Conservation (phyloP, 2,888 invertebrate species). For the Aethes cnicana region DNA sequence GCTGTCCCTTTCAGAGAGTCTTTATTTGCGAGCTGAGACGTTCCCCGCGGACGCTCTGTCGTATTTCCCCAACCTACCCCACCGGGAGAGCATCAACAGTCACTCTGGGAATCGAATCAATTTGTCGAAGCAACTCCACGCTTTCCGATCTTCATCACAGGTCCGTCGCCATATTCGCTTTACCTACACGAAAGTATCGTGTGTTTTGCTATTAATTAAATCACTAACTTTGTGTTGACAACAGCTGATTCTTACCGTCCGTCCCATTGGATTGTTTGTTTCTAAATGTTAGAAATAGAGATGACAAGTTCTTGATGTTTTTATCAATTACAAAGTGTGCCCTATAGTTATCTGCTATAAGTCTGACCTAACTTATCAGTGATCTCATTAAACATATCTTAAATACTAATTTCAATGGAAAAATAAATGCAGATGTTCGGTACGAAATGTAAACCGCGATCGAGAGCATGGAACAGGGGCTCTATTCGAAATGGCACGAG, state of each 20-base stretch:
- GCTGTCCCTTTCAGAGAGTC: conserved; percentile 1
- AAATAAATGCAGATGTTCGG: conserved; percentile 13
- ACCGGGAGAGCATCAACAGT: conserved; percentile 49
- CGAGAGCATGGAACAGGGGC: conserved; percentile 43
- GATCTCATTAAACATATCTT: not conserved
- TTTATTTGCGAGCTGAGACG: conserved; percentile 17
- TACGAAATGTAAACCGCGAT: conserved; percentile 55
- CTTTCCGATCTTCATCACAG: conserved; percentile 54
- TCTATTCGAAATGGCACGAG: too few relatives aligned
- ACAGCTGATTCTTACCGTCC: too few relatives aligned
- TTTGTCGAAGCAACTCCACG: conserved; percentile 66
- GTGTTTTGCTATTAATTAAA: not conserved
- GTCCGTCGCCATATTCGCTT: conserved; percentile 50
- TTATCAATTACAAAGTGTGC: not conserved
- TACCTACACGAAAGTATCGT: not conserved
- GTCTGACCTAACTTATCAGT: conserved; percentile 46
- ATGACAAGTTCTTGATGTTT: too few relatives aligned
- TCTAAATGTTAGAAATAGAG: too few relatives aligned
- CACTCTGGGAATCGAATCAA: conserved; percentile 69
- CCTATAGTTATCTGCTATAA: not conserved
- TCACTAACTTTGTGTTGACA: too few relatives aligned
- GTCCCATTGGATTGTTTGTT: too few relatives aligned
- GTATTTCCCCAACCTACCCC: conserved; percentile 38
- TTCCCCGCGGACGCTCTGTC: conserved; percentile 12
- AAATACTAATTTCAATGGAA: conserved; percentile 58